Conservation (phyloP, 2,113 vertebrate genomes). For the Entomyzon cyanotis region DNA sequence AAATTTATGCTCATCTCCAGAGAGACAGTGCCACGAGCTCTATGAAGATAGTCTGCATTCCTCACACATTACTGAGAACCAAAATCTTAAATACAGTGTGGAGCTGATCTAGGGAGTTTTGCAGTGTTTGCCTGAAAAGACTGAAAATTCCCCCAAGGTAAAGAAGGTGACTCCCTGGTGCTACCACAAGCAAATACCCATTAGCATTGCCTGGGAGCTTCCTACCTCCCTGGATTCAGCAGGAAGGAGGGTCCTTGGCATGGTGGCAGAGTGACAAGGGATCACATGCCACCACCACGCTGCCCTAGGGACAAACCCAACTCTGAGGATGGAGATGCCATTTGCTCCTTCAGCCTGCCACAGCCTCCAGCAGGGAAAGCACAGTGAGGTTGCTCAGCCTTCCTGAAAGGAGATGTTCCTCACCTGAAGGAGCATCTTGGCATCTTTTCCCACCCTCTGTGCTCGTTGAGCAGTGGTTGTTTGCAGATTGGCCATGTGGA, state of each 20-base stretch:
- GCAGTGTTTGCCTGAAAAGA: background rate
- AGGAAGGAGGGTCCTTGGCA: background rate
- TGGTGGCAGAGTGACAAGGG: background rate
- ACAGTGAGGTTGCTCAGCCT: accelerated
- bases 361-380: background rate
- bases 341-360: background rate
- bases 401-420: background rate
- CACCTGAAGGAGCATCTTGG: background rate
- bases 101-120: background rate
- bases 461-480: background rate
- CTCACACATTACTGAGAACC: background rate
- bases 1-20: background rate
- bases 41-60: background rate
- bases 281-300: accelerated
- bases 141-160: background rate
- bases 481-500: accelerated
- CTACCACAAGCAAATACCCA: background rate
- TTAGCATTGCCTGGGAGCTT: background rate
- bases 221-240: background rate
- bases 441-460: background rate
- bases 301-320: background rate
- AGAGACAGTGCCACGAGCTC: background rate
- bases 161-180: background rate
- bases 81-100: background rate
- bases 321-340: background rate